Evolutionary conservation across 2,888 invertebrate species (phyloP), one percentile per base, ranked within the genome.

Genomic region (Polylopha cassiicola): DNA sequence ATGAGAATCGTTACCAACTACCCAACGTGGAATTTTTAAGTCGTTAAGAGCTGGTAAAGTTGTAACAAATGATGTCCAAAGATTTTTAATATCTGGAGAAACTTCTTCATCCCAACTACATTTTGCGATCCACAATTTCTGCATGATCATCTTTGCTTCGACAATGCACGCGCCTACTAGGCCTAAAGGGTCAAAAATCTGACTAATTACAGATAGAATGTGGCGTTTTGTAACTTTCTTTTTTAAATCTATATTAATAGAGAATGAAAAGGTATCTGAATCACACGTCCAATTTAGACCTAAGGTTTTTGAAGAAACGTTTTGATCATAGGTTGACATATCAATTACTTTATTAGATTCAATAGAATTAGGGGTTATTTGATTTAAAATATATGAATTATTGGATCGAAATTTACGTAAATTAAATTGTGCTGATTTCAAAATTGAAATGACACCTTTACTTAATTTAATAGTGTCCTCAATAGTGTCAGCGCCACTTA

Each of bases 181-280:
- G 26, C 37, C 44, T 11, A 39, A 6, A 1, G 39, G 39, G n/a
- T 39, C 39, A 28, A 44, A 44, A 3, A 38, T 11, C 18, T 44
- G 36, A 2, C 17, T 11, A 2, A 39, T 39, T 16, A 21, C 5
- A 6, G 39, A 41, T 10, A 41, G 28, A 8, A 41, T 33, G 2
- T 22, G 22, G 9, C 34, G 28, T 14, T 41, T 41, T 2, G 33
- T 41, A 16, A 30, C 22, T 8, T 41, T 41, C 1, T 10, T 13
- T 3, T 14, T 7, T 11, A 3, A 22, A 7, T 32, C 10, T 2
- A 31, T 24, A 11, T 39, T 27, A 5, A 34, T 34, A n/a, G 28
- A 17, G 22, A 34, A 41, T 3, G 15, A 15, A 1, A 41, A 11
- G 6, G 13, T 33, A 20, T 41, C 34, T 14, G 24, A 4, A 9